Evolutionary conservation across 2,888 invertebrate species (phyloP), one percentile per base, ranked within the genome.

Genomic region (Dione juno): DNA sequence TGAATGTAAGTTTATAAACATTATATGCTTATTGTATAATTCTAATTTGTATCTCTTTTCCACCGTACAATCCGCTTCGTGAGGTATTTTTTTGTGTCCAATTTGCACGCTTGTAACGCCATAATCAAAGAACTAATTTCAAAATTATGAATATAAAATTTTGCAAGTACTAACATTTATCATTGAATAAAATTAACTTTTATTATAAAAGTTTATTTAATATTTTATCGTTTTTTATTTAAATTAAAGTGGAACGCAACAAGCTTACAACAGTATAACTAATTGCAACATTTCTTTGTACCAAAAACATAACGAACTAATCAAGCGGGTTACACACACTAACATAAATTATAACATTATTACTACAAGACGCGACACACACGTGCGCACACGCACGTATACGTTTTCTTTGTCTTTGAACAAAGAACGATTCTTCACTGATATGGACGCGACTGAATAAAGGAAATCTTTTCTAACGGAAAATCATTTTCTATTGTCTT

Each of bases 321-420:
- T 67, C 64, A 70, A 71, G 43, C 48, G 58, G 61, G 45, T 58
- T 67, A n/a, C 72, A 71, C 71, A 74, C 67, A 70, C 67, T 64
- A 21, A 61, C 52, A 21, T 3, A 41, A 64, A 61, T 70, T 61
- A 64, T 65, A 45, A 21, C 64, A 54, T 45, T 14, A 66, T 41
- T 61, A 50, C 54, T 48, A n/a, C 58, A 37, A 8, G 48, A 9
- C 73, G 76, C 77, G 74, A 8, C 73, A 76, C 77, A 75, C 77
- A 75, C 72, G 75, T 77, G 77, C 75, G 74, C 73, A 73, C 66
- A 48, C 48, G 74, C 78, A 76, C 77, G 79, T 79, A 78, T 73
- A 64, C 67, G 71, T 74, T 72, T 76, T 80, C 82, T 79, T 83
- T 83, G 82, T 82, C 75, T 77, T 68, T 58, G 75, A 78, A 82